These are phyloP conservation scores for Megastigmus dorsalis DNA, from an alignment of 2,888 invertebrate species.

Conservation along the genomic window DNA sequence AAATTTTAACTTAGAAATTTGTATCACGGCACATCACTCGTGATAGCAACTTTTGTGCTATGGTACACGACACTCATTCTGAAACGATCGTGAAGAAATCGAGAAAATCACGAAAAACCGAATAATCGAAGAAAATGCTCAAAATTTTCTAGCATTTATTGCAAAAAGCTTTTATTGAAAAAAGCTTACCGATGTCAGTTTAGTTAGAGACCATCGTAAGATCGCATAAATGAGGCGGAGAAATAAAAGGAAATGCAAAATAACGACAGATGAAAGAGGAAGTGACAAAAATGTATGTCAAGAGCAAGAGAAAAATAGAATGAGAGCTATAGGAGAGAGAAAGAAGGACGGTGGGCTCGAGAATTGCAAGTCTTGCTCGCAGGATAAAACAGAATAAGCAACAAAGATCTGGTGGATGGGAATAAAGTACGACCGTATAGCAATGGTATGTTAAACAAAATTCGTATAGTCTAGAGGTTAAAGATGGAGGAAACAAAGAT, in stretches of 20 bases:
- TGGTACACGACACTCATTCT: too few relatives aligned
- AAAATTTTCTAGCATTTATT: too few relatives aligned
- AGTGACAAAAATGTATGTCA: slow-evolving; percentile 27
- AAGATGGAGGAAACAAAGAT: not conserved
- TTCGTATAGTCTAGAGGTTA: not conserved
- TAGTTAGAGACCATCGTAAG: too few relatives aligned
- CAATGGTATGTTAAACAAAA: not conserved
- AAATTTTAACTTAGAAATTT: too few relatives aligned
- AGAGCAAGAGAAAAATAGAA: slow-evolving; percentile 33
- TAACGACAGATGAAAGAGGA: not conserved
- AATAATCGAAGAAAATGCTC: too few relatives aligned
- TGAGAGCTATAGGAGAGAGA: not conserved
- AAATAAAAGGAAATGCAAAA: slow-evolving; percentile 4
- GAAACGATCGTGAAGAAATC: too few relatives aligned
- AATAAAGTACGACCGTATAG: not conserved
- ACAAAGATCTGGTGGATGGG: not conserved
- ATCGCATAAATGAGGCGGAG: not conserved
- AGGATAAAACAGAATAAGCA: not conserved
- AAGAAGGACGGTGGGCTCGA: not conserved
- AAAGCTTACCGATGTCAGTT: too few relatives aligned
- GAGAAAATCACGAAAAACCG: too few relatives aligned
- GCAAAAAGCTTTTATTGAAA: too few relatives aligned
- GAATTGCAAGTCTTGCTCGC: not conserved
- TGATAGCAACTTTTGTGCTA: too few relatives aligned
- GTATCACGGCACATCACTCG: too few relatives aligned